phyloP scores from a whole-genome alignment of 2,797 vertebrate species.

The Phalloptychus januarius region DNA sequence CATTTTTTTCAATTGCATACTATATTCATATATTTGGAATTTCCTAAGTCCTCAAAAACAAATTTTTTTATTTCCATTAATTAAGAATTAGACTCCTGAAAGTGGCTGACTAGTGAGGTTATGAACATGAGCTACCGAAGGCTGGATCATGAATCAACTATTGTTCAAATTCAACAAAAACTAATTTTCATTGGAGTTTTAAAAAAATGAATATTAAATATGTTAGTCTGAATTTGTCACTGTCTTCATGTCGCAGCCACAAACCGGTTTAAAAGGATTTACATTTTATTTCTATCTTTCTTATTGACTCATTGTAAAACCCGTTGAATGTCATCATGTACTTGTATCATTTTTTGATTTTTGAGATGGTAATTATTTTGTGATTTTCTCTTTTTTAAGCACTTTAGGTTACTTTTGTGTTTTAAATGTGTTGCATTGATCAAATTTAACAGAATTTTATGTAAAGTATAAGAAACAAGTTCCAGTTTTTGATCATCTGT shows the following conservation, averaged over 20 bases:
- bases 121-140: background rate
- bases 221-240: background rate
- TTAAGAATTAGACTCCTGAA: background rate
- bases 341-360: background rate
- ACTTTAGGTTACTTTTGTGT: background rate
- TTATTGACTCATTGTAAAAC: background rate
- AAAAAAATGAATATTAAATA: too few relatives aligned
- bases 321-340: background rate
- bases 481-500: background rate
- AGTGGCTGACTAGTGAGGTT: background rate
- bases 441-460: background rate
- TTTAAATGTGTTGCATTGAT: background rate
- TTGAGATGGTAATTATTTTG: background rate
- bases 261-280: background rate
- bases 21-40: background rate
- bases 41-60: background rate
- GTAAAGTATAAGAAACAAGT: too few relatives aligned
- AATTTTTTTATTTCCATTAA: background rate
- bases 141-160: background rate
- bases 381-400: background rate
- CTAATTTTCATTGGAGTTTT: too few relatives aligned
- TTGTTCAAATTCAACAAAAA: background rate
- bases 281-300: background rate
- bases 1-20: background rate
- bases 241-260: background rate